Conservation (phyloP, 2,888 invertebrate species). For the Brachyptera putata region DNA sequence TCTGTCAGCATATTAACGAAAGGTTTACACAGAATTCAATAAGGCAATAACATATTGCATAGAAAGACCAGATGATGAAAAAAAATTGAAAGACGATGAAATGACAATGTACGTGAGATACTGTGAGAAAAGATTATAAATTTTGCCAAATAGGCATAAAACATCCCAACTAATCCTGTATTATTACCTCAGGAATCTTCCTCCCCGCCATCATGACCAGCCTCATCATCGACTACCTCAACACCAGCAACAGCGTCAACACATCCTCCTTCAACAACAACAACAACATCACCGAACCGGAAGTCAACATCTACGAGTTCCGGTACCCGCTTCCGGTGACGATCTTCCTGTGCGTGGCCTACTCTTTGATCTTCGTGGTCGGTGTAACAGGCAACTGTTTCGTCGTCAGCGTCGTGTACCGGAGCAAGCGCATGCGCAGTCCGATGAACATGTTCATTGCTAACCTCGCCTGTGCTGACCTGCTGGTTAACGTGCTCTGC, state of each 20-base stretch:
- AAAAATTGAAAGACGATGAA: too few relatives aligned
- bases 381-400: constrained; percentile 47
- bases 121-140: too few relatives aligned
- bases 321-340: constrained; percentile 26
- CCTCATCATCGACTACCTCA: too few relatives aligned
- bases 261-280: background rate
- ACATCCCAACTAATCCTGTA: too few relatives aligned
- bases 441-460: constrained; percentile 54
- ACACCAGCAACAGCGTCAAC: background rate
- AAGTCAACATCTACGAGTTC: background rate
- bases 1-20: too few relatives aligned
- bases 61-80: too few relatives aligned
- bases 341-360: constrained; percentile 36
- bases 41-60: too few relatives aligned
- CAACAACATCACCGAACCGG: background rate
- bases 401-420: constrained; percentile 44
- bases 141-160: too few relatives aligned
- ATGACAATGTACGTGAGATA: too few relatives aligned
- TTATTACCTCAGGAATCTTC: too few relatives aligned
- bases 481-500: constrained; percentile 53
- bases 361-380: constrained; percentile 35
- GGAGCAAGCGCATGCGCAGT: constrained; percentile 46
- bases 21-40: too few relatives aligned
- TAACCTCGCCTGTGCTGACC: constrained; percentile 54
- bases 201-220: too few relatives aligned